phyloP scores from a whole-genome alignment of 1,140 invertebrate species.

The Mylabris phalerata region DNA sequence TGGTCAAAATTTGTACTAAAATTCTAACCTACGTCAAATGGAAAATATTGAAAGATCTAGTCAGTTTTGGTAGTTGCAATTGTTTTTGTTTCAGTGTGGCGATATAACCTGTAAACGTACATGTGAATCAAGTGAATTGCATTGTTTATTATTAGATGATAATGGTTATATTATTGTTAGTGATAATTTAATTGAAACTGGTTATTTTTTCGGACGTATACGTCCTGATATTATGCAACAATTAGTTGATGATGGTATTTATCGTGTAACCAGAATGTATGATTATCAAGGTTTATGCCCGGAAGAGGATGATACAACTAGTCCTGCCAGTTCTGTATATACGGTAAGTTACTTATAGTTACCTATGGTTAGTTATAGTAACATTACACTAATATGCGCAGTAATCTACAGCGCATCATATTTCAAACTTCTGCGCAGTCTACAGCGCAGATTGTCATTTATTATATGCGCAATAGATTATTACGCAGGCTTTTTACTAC shows the following conservation, averaged over 20 bases:
- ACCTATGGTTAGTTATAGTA: no score
- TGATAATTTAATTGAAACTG: slow-evolving; percentile 62
- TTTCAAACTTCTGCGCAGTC: no score
- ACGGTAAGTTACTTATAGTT: slow-evolving; percentile 48
- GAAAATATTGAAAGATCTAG: no score
- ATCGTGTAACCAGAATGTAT: slow-evolving; percentile 65
- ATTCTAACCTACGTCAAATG: no score
- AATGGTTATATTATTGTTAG: slow-evolving; percentile 82
- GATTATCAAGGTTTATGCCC: slow-evolving; percentile 90
- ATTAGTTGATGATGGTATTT: slow-evolving; percentile 72
- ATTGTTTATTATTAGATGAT: slow-evolving; percentile 84
- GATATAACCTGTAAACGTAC: slow-evolving; percentile 53
- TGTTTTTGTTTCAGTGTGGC: slow-evolving; percentile 44
- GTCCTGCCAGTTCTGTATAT: slow-evolving; percentile 51
- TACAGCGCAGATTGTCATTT: no score
- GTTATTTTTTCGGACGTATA: slow-evolving; percentile 83
- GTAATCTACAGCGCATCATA: no score
- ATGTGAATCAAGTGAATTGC: slow-evolving; percentile 63
- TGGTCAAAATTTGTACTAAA: no score
- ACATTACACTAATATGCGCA: no score
- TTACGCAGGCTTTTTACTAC: no score
- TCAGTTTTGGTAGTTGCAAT: no score
- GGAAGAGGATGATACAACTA: slow-evolving; percentile 52
- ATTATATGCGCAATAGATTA: no score
- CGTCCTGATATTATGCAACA: slow-evolving; percentile 70